Base-by-base conservation (phyloP, 2,113 vertebrate species). In the Thunnus thynnus region DNA sequence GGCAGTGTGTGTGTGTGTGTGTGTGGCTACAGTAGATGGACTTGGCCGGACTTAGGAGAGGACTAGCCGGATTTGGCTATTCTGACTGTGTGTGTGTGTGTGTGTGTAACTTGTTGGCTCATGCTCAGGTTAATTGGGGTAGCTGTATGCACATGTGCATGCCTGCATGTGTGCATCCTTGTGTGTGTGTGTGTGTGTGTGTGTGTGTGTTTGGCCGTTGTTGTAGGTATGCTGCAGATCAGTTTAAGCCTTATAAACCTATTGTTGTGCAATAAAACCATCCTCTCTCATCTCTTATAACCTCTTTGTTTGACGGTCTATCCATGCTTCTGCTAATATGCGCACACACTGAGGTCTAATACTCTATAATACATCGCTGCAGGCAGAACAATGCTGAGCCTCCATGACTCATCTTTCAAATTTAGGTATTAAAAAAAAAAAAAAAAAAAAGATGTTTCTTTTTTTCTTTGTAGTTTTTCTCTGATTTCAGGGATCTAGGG, bases 211-310 rank as follows among this genome's bases (percentile, higher is more conserved):
- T 86, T 89, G 91, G 80, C 84, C 17, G 52, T 82, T 55, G 84
- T 82, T 67, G 83, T 81, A 90, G 88, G 89, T 93, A 92, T 89
- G 89, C 88, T 78, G 74, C 88, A 91, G 91, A 92, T 92, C 88
- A 78, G 90, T 90, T 88, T 90, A 89, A 92, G 89, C 89, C 88
- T 87, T 74, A 84, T 86, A 89, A 90, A 89, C 65, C 90, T 55
- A 85, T 93, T 92, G 84, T 92, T 89, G 65, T 88, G 36, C 72
- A 86, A 83, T 90, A 91, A 88, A 84, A 47, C 81, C 84, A 47
- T 84, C 72, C 85, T 76, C 80, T 77, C 64, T 85, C 80, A 79
- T 89, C 73, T 84, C 62, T 54, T 51, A 60, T 61, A 87, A 82
- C 76, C 86, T 80, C 84, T 89, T 90, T 92, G 85, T 89, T 71